Percentiles rank a stretch among this genome's conserved stretches.
Conservation (phyloP, 1,140 invertebrate genomes). For the Stenopsyche tienmushanensis region DNA sequence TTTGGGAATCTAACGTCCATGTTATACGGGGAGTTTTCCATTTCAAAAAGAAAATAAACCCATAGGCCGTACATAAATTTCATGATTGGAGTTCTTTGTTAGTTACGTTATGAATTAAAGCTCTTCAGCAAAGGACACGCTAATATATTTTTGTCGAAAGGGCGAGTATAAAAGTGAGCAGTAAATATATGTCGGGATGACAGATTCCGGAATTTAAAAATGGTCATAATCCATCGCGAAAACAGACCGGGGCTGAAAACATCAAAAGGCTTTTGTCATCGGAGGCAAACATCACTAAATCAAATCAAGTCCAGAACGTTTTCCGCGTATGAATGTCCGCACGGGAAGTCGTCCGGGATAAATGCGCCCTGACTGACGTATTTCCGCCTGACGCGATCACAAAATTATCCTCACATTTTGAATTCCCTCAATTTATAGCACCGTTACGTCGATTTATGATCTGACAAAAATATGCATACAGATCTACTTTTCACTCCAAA, state of each 20-base stretch:
- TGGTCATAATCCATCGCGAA: background rate
- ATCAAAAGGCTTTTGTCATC: slow-evolving; percentile 11
- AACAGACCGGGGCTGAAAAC: background rate
- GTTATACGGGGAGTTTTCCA: no score
- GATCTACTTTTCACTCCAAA: no score
- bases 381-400: slow-evolving; percentile 37
- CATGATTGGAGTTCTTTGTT: no score
- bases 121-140: no score
- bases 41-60: no score
- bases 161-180: no score
- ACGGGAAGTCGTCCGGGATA: slow-evolving; percentile 17
- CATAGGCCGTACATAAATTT: no score
- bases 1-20: no score
- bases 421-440: slow-evolving; percentile 29
- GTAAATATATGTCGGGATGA: no score
- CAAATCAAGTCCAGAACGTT: slow-evolving; percentile 37
- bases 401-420: slow-evolving; percentile 40
- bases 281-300: slow-evolving; percentile 35
- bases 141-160: no score
- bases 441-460: slow-evolving; percentile 27
- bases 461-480: slow-evolving; percentile 37
- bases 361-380: slow-evolving; percentile 35
- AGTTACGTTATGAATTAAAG: no score
- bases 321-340: no score
- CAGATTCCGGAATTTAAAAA: background rate